A percentile compares a stretch with the other conserved stretches of the same genome.
phyloP scores from a whole-genome alignment of 2,113 vertebrate species.

The Lagopus leucura region DNA sequence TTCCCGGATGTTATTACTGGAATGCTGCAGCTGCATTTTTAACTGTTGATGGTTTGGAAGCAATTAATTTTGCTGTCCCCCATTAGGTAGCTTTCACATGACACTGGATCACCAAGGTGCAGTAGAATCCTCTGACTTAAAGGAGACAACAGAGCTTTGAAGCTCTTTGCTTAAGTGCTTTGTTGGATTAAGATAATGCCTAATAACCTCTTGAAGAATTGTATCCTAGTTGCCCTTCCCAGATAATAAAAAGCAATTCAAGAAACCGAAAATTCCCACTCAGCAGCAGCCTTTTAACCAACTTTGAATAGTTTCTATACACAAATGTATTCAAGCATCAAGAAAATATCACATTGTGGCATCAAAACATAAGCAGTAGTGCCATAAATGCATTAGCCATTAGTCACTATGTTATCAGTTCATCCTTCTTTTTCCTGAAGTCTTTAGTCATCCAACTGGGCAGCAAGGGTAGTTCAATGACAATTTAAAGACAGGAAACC shows the following conservation, averaged over 20 bases:
- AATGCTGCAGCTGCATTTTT: slow-evolving; percentile 53
- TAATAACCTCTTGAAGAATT: background rate
- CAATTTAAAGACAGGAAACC: background rate
- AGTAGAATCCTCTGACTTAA: background rate
- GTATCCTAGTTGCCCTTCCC: background rate
- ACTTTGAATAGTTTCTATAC: background rate
- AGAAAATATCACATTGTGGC: background rate
- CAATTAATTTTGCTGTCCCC: background rate
- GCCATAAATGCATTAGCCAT: background rate
- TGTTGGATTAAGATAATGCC: background rate
- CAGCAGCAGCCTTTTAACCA: background rate
- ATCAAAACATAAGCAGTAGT: background rate
- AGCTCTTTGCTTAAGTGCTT: background rate
- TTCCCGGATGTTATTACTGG: slow-evolving; percentile 36
- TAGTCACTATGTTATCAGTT: background rate
- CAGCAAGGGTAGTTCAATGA: background rate
- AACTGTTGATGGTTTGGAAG: slow-evolving; percentile 14
- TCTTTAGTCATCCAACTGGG: background rate
- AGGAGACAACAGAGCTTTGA: background rate
- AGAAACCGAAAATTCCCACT: background rate
- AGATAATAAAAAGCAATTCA: background rate
- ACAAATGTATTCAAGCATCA: background rate
- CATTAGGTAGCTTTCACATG: background rate
- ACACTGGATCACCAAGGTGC: background rate
- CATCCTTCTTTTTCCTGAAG: background rate